phyloP scores from a whole-genome alignment of 2,888 invertebrate species.

The Laothoe populi region DNA sequence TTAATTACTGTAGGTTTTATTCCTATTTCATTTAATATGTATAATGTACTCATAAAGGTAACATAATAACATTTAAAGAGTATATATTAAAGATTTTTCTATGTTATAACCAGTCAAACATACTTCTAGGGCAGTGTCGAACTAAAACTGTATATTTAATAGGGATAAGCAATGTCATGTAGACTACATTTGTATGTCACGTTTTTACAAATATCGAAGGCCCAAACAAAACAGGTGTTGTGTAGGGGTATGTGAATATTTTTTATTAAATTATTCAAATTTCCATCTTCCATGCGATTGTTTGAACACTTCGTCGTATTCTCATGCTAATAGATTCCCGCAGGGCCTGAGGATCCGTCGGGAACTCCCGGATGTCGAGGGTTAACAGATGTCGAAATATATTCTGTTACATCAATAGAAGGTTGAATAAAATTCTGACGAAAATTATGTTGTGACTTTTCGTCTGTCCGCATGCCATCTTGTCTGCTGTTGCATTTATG shows the following conservation, averaged over 20 bases:
- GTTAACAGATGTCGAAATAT: slow-evolving; percentile 18
- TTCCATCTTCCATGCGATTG: slow-evolving; percentile 13
- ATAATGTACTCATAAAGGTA: too few relatives aligned
- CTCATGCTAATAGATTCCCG: slow-evolving; percentile 24
- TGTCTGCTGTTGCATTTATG: too few relatives aligned
- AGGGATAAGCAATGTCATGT: neutral
- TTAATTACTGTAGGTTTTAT: too few relatives aligned
- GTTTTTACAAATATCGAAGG: neutral
- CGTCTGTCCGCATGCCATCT: too few relatives aligned
- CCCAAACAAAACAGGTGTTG: neutral
- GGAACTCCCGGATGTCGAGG: slow-evolving; percentile 22
- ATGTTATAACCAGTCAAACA: too few relatives aligned
- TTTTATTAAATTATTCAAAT: slow-evolving; percentile 25
- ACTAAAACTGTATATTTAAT: neutral
- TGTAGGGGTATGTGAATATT: slow-evolving; percentile 10
- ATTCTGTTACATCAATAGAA: neutral
- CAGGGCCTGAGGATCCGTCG: slow-evolving; percentile 14
- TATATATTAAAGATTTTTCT: too few relatives aligned
- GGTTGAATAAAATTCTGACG: neutral
- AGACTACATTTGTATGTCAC: neutral
- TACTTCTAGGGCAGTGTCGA: too few relatives aligned
- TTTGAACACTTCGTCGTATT: slow-evolving; percentile 12
- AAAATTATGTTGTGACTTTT: too few relatives aligned
- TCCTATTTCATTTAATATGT: too few relatives aligned
- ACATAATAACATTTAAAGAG: too few relatives aligned